phyloP scores from a whole-genome alignment of 2,113 vertebrate species.

The Dryoscopus gambensis region DNA sequence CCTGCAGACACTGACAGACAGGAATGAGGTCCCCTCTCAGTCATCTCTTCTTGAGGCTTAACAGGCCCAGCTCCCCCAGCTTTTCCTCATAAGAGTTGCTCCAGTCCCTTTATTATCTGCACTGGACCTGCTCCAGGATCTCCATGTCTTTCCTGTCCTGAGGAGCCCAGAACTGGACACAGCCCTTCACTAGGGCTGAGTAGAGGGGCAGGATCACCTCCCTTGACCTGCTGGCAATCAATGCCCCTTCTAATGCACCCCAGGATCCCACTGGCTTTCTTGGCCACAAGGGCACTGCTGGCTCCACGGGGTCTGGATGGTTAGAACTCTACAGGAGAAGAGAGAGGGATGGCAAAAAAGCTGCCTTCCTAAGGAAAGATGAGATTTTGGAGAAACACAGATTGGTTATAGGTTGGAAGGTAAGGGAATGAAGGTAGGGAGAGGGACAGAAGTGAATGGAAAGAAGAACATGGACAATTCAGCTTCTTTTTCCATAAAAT shows the following conservation, averaged over 20 bases:
- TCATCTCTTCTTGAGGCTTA: rapidly evolving
- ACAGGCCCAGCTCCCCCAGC: neutral
- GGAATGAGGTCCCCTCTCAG: neutral
- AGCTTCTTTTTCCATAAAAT: neutral
- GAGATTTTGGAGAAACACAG: neutral
- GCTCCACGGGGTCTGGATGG: neutral
- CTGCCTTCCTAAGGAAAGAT: neutral
- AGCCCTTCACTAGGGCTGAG: neutral
- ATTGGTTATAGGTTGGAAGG: neutral
- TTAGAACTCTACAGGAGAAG: neutral
- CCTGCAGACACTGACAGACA: neutral
- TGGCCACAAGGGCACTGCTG: neutral
- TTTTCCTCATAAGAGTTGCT: neutral
- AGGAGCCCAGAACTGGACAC: neutral
- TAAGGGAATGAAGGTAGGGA: neutral
- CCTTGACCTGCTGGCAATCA: neutral
- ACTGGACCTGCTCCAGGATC: neutral
- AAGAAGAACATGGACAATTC: neutral
- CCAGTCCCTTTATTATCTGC: neutral
- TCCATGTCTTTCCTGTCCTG: neutral
- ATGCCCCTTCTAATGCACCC: neutral
- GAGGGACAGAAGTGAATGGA: neutral
- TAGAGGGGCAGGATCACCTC: neutral
- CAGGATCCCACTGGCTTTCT: neutral
- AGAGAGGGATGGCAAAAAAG: neutral